Percentiles rank a stretch among this genome's conserved stretches.
phyloP scores from a whole-genome alignment of 1,140 invertebrate genomes.

The Halyomorpha halys region DNA sequence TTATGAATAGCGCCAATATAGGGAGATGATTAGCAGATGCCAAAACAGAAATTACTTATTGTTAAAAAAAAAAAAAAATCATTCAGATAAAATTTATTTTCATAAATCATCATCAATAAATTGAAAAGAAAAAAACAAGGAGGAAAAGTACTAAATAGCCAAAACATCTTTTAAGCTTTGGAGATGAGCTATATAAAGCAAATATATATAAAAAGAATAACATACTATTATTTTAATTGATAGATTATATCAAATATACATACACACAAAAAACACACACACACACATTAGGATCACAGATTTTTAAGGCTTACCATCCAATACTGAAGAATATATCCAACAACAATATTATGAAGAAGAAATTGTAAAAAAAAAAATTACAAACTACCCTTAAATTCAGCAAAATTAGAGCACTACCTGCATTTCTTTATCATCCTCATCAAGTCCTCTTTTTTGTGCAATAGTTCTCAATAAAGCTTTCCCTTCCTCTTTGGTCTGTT shows the following conservation, averaged over 20 bases:
- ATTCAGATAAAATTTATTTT: too few relatives aligned
- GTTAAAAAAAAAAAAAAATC: too few relatives aligned
- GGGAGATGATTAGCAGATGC: too few relatives aligned
- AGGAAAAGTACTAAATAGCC: too few relatives aligned
- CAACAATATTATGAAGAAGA: conserved; percentile 7
- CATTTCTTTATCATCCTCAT: conserved; percentile 39
- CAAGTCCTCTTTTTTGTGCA: conserved; percentile 49
- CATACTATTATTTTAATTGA: neutral
- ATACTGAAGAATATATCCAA: neutral
- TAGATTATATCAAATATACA: neutral
- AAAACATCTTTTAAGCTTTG: too few relatives aligned
- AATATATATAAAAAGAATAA: too few relatives aligned
- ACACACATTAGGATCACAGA: neutral
- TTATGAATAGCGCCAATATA: too few relatives aligned
- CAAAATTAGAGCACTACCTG: conserved; percentile 35
- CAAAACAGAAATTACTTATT: too few relatives aligned
- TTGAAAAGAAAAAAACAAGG: too few relatives aligned
- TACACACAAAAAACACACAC: neutral
- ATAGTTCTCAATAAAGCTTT: conserved; percentile 79
- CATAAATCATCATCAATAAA: too few relatives aligned
- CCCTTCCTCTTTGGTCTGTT: conserved; percentile 80
- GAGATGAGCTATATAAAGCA: too few relatives aligned
- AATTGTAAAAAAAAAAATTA: neutral
- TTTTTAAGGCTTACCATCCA: neutral
- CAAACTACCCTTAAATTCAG: neutral